Percentiles rank a stretch among this genome's conserved stretches.
phyloP scores from a whole-genome alignment of 1,140 invertebrate genomes.

The Whitmania pigra region DNA sequence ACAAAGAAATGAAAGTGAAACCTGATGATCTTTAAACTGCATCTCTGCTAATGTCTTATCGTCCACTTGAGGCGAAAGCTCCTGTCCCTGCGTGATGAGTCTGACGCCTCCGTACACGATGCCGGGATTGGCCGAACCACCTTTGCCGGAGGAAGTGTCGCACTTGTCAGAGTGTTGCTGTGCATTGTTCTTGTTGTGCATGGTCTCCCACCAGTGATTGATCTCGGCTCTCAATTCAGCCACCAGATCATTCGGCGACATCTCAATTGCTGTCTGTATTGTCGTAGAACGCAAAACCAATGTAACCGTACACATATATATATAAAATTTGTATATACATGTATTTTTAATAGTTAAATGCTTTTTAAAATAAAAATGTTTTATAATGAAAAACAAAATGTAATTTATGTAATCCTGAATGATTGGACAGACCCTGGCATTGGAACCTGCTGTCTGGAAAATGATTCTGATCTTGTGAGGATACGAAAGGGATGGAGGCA shows the following conservation, averaged over 20 bases:
- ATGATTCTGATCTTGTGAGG: slow-evolving; percentile 52
- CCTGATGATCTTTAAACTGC: slow-evolving; percentile 69
- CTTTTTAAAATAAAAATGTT: too few relatives aligned
- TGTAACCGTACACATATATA: background rate
- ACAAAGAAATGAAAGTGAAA: slow-evolving; percentile 29
- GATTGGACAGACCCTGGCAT: slow-evolving; percentile 41
- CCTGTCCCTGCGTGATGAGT: slow-evolving; percentile 84
- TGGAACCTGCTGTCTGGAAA: slow-evolving; percentile 70
- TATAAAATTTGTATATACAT: too few relatives aligned
- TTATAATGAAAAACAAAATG: too few relatives aligned
- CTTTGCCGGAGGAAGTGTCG: background rate
- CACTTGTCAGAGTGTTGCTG: slow-evolving; percentile 12
- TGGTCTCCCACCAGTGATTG: slow-evolving; percentile 73
- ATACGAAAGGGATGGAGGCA: too few relatives aligned
- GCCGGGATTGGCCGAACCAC: slow-evolving; percentile 36
- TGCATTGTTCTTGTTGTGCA: slow-evolving; percentile 30
- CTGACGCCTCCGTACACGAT: slow-evolving; percentile 62
- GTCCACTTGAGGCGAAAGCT: slow-evolving; percentile 80
- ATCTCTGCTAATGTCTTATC: slow-evolving; percentile 75
- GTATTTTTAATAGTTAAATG: too few relatives aligned
- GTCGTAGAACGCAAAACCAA: slow-evolving; percentile 32
- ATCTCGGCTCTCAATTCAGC: slow-evolving; percentile 82
- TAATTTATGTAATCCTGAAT: too few relatives aligned
- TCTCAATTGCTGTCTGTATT: slow-evolving; percentile 40
- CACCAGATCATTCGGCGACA: slow-evolving; percentile 67